phyloP scores from a whole-genome alignment of 2,113 vertebrate genomes.

The Gallinago undulata region DNA sequence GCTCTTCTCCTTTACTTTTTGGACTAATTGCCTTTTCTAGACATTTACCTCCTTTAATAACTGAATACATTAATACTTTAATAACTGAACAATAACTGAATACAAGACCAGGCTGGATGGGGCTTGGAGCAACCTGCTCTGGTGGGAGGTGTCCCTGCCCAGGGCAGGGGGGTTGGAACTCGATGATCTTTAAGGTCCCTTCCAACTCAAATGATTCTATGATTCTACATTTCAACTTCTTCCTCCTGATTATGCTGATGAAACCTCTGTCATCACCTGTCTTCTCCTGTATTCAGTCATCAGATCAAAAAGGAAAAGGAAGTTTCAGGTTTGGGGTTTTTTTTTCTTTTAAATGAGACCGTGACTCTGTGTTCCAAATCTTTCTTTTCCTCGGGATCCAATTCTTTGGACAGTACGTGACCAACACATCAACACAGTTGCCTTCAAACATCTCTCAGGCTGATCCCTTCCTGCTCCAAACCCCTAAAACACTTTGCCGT shows the following conservation, averaged over 20 bases:
- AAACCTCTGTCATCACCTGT: background rate
- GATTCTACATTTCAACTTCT: background rate
- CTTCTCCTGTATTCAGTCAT: background rate
- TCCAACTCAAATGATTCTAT: no score
- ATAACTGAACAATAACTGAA: no score
- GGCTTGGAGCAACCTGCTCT: no score
- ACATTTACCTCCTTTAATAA: background rate
- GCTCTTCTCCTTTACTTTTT: background rate
- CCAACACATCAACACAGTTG: background rate
- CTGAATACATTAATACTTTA: no score
- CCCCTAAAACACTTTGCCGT: fast-evolving
- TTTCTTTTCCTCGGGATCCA: background rate
- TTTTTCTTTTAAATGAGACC: background rate
- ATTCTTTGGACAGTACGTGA: background rate
- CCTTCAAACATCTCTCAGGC: background rate
- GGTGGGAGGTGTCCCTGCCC: no score
- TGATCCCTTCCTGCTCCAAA: background rate
- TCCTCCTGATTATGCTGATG: background rate
- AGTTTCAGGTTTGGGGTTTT: background rate
- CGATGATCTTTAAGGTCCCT: no score
- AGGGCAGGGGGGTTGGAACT: no score
- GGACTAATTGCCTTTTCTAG: background rate
- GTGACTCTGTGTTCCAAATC: background rate
- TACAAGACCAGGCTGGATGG: no score
- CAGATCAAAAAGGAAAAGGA: background rate